A percentile compares a stretch with the other conserved stretches of the same genome.
These are phyloP conservation scores for Synanthedon formicaeformis DNA, from an alignment of 2,888 invertebrate species.

Conservation along the genomic window DNA sequence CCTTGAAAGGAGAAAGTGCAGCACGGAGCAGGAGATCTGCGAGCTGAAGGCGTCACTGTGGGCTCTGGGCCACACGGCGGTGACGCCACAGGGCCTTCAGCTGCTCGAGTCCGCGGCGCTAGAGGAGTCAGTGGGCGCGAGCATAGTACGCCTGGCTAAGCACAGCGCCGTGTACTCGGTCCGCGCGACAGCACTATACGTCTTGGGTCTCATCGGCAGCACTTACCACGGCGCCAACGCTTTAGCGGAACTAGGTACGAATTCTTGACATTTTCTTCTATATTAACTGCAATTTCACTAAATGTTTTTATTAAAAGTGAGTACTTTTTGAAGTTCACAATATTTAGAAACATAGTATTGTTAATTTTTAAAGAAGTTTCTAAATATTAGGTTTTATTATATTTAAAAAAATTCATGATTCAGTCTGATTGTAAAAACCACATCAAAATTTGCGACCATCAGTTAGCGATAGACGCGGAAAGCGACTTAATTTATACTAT, in stretches of 20 bases:
- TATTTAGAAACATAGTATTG: too few relatives aligned
- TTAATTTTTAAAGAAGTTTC: too few relatives aligned
- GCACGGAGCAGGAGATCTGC: constrained; percentile 77
- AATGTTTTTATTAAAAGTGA: too few relatives aligned
- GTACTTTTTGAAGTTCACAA: too few relatives aligned
- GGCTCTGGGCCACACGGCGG: constrained; percentile 87
- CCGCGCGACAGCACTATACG: constrained; percentile 90
- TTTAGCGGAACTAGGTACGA: constrained; percentile 75
- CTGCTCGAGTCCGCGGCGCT: constrained; percentile 68
- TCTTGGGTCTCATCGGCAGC: constrained; percentile 86
- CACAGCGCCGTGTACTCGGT: constrained; percentile 87
- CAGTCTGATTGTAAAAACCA: too few relatives aligned
- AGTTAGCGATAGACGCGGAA: too few relatives aligned
- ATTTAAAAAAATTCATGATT: too few relatives aligned
- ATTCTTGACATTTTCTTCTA: too few relatives aligned
- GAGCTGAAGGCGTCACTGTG: constrained; percentile 90
- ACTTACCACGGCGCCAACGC: constrained; percentile 86
- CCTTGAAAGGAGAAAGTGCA: constrained; percentile 65
- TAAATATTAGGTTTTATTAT: too few relatives aligned
- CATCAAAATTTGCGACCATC: too few relatives aligned
- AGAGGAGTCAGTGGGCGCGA: constrained; percentile 55
- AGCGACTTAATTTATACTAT: too few relatives aligned
- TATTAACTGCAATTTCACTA: too few relatives aligned
- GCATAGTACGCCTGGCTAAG: constrained; percentile 77
- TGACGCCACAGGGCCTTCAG: constrained; percentile 80